Percentiles rank a stretch among this genome's conserved stretches.
These are phyloP conservation scores for Caenorhabditis elegans DNA, from an alignment of 1,140 invertebrate species.

Conservation along the genomic window DNA sequence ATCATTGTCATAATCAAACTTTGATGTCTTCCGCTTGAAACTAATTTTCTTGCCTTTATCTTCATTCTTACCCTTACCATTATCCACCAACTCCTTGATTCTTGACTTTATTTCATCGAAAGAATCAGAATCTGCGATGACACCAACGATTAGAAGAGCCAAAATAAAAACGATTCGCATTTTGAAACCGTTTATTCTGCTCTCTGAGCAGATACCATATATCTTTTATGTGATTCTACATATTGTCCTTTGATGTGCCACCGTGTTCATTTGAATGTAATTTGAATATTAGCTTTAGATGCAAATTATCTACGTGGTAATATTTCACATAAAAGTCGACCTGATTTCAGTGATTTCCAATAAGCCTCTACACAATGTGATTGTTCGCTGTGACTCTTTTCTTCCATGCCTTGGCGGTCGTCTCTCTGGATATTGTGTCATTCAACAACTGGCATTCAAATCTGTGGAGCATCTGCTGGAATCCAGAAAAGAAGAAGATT, in stretches of 20 bases:
- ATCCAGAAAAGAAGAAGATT: no score
- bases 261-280: neutral
- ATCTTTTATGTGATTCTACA: neutral
- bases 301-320: neutral
- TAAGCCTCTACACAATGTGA: no score
- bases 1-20: no score
- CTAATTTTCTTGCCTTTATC: no score
- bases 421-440: no score
- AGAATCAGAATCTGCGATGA: neutral
- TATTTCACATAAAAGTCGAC: neutral
- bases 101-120: neutral
- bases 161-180: neutral
- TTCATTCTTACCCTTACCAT: neutral
- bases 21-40: no score
- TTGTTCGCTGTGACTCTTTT: no score
- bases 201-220: neutral
- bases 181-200: neutral
- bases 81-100: neutral
- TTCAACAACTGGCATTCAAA: no score
- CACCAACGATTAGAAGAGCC: neutral
- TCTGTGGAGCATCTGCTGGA: no score
- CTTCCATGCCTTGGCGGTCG: no score
- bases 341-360: neutral
- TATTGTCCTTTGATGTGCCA: neutral
- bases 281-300: neutral